Evolutionary conservation across 2,888 invertebrate species (phyloP), one percentile per base, ranked within the genome.

Genomic region (Callosobruchus maculatus): DNA sequence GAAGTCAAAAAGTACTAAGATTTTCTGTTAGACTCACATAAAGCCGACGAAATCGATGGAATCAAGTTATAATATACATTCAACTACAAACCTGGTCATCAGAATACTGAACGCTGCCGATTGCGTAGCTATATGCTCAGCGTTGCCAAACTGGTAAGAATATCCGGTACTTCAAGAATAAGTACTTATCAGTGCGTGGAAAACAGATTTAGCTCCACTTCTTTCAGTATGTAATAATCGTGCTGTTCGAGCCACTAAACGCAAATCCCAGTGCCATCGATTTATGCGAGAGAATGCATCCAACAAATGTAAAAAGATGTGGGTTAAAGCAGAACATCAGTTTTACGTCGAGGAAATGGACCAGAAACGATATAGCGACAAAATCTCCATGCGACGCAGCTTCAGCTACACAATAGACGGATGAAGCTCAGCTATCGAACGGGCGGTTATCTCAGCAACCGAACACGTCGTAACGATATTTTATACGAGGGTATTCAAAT

Each of bases 291-390:
- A 49, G 3, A 49, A 49, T 49, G 13, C 3, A 49, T 49, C 49
- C 13, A 49, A 18, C 49, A 49, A 49, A 49, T 18, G 49, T 49
- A 49, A 49, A 49, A 49, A 49, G 49, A 49, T 49, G 49, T 49
- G 49, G 49, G 49, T 49, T 3, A 49, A 49, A 18, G 49, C 49
- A 49, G 49, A 49, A 49, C 49, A 49, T 49, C 49, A 49, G 49
- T 49, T 49, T 18, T 1, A 13, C 49, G 13, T 49, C 49, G 49
- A 49, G 49, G 72, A 83, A 84, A 84, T 83, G 83, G 82, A 77
- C 82, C 80, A 82, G 84, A 83, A 83, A 84, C 83, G 82, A 83
- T 83, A 83, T 81, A 82, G 72, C 76, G 73, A 77, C 81, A 82
- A 83, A 81, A 78, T 79, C 80, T 81, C 81, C 79, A 80, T 49